These are phyloP conservation scores for Syndactyla subalaris DNA, from an alignment of 2,797 vertebrate species.

Conservation along the genomic window DNA sequence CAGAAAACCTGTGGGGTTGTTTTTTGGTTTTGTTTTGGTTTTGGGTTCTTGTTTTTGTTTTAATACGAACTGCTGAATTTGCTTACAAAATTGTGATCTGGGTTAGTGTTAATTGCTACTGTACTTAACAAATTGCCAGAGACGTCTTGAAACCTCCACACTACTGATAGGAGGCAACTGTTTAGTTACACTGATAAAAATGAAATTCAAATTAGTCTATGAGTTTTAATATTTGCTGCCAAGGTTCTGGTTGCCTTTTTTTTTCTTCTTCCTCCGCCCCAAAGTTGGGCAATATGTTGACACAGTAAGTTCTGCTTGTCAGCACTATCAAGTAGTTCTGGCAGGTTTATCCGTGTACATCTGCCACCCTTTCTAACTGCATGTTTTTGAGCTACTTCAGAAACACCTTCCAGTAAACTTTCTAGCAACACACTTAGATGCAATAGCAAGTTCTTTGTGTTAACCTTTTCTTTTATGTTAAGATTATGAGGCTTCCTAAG, in stretches of 20 bases:
- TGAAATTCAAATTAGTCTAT: background rate
- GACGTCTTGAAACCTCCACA: background rate
- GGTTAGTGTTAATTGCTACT: background rate
- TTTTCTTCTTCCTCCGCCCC: background rate
- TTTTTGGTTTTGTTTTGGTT: background rate
- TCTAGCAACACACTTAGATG: background rate
- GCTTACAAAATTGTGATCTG: background rate
- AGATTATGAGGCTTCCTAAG: background rate
- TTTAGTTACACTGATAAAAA: background rate
- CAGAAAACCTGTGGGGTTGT: background rate
- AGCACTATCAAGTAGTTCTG: conserved; percentile 40
- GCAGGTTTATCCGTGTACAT: conserved; percentile 5
- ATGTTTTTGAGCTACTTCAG: background rate
- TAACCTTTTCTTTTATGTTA: background rate
- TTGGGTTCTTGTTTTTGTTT: background rate
- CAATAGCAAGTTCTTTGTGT: background rate
- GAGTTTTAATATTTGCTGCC: background rate
- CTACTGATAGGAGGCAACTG: background rate
- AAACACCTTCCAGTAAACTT: background rate
- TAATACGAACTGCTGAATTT: background rate
- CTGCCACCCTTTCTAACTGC: background rate
- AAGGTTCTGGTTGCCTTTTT: background rate
- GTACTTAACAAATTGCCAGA: background rate
- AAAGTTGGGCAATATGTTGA: conserved; percentile 36
- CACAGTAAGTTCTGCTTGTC: conserved; percentile 42